Conservation (phyloP, 2,113 vertebrate genomes). For the human region DNA sequence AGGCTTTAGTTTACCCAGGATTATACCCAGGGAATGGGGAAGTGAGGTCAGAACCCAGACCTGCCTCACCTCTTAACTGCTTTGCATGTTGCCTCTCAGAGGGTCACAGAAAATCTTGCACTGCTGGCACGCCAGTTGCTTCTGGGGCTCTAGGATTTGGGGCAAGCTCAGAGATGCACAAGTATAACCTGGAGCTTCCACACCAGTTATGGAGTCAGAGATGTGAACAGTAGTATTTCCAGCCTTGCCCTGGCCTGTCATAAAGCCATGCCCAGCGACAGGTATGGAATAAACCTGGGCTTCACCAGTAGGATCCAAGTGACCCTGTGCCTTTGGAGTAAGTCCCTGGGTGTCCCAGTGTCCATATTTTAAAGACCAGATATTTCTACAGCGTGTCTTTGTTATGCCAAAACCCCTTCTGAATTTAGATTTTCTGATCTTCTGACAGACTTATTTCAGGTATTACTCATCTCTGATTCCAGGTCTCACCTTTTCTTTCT, state of each 20-base stretch:
- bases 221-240: neutral
- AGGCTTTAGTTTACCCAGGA: neutral
- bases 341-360: neutral
- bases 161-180: neutral
- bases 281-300: neutral
- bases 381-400: neutral
- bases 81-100: neutral
- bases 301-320: neutral
- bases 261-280: neutral
- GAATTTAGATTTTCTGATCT: neutral
- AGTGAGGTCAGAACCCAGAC: neutral
- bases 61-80: too few species aligned
- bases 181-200: neutral
- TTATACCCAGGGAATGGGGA: neutral
- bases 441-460: neutral
- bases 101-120: accelerated
- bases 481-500: neutral
- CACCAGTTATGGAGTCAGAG: neutral
- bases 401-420: neutral
- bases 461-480: neutral
- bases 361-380: neutral
- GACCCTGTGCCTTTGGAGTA: neutral
- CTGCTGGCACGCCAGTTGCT: neutral
- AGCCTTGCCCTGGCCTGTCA: neutral
- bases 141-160: neutral